Evolutionary conservation across 2,797 vertebrate species (phyloP), one percentile per base, ranked within the genome.

Genomic region (Hemibagrus guttatus): DNA sequence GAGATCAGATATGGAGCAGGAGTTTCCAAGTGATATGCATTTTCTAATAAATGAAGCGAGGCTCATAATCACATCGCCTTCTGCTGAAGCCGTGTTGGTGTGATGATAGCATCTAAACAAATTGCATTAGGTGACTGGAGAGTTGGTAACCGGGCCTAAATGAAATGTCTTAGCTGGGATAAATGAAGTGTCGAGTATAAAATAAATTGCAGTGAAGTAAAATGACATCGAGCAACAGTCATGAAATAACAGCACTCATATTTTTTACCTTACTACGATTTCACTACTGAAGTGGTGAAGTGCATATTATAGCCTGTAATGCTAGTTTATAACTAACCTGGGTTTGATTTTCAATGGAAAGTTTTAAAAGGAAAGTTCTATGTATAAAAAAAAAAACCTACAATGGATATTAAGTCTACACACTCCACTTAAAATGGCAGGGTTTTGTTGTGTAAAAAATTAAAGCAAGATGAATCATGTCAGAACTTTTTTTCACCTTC

Each of bases 181-280:
- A 84, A 87, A 87, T 84, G 83, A 87, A 64, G 82, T 87, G 83
- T 68, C 86, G 84, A 42, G 26, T 28, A 68, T 19, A 63, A 72
- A 80, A 74, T 87, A 80, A 87, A 84, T 75, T 72, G 66, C 83
- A 39, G 31, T 17, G 56, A 39, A 80, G 56, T 72, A 28, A 71
- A 56, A 54, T 81, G 66, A 84, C 76, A 69, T 59, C 23, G 49
- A 5, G 54, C 86, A 28, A 23, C 46, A 80, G 75, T 54, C 31
- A 84, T 59, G 39, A 66, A 84, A 87, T 71, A 69, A 84, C 71
- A 76, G 35, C 63, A 17, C 61, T 58, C 72, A 69, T 72, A 28
- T 74, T 46, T 74, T 54, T 23, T 7, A 6, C 9, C 17, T 9
- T 9, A 2, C 17, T 69, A n/a, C 56, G 49, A 83, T 39, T 56